A percentile compares a stretch with the other conserved stretches of the same genome.
Conservation (phyloP, 1,140 invertebrate species). For the Gonioctena quinquepunctata region DNA sequence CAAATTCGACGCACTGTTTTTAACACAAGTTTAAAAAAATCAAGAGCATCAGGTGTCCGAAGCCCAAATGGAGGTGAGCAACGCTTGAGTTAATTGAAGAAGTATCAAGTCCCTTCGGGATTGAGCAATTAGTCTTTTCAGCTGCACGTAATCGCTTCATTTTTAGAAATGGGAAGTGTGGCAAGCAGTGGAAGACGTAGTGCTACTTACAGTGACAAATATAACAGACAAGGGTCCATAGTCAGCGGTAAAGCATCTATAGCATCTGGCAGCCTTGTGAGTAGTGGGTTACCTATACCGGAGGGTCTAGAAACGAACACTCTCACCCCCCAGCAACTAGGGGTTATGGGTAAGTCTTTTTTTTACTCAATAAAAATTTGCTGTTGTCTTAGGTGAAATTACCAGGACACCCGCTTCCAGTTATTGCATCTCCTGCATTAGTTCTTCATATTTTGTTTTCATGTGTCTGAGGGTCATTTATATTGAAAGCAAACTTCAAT, state of each 20-base stretch:
- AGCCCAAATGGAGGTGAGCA: constrained; percentile 66
- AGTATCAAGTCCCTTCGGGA: too few relatives aligned
- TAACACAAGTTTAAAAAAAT: constrained; percentile 55
- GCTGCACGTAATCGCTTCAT: not conserved
- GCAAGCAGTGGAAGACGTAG: constrained; percentile 52
- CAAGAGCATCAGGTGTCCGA: constrained; percentile 63
- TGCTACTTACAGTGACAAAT: constrained; percentile 43
- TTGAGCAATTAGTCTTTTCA: too few relatives aligned
- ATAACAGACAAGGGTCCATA: constrained; percentile 43
- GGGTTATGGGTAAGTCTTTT: constrained; percentile 67
- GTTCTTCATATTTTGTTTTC: too few relatives aligned
- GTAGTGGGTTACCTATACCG: constrained; percentile 39
- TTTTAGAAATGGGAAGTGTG: constrained; percentile 50
- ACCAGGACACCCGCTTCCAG: too few relatives aligned
- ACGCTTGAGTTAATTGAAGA: too few relatives aligned
- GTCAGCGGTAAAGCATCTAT: constrained; percentile 59
- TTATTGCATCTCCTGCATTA: too few relatives aligned
- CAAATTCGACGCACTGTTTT: constrained; percentile 1
- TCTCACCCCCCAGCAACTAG: constrained; percentile 69
- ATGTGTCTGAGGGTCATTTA: too few relatives aligned
- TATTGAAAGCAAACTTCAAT: too few relatives aligned
- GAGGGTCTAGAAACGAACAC: constrained; percentile 52
- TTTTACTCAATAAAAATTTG: constrained; percentile 4
- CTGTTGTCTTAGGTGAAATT: too few relatives aligned
- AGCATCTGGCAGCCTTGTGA: constrained; percentile 61